Evolutionary conservation across 2,113 vertebrate genomes (phyloP).

Genomic region (Sander lucioperca): DNA sequence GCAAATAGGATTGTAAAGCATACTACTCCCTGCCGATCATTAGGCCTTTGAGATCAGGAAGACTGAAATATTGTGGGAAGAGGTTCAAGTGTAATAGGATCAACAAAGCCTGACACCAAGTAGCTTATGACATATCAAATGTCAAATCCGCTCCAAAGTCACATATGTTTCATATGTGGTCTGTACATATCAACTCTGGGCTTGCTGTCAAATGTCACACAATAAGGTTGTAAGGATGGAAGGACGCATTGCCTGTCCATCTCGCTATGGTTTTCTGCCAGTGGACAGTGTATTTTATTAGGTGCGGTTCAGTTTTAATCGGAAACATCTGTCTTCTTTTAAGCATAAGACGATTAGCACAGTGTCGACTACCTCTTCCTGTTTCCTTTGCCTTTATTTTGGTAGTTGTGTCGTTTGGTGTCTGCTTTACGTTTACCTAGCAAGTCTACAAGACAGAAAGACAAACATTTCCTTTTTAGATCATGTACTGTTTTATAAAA

Average conservation of each 20-base stretch:
- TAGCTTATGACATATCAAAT: constrained; percentile 52
- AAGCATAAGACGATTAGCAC: constrained; percentile 40
- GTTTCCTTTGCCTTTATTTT: no score
- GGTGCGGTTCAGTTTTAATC: constrained; percentile 25
- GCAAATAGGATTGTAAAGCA: constrained; percentile 73
- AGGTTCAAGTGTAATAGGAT: constrained; percentile 69
- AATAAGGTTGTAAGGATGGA: background rate
- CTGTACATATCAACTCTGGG: constrained; percentile 5
- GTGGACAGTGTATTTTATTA: constrained; percentile 22
- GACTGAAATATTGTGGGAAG: constrained; percentile 51
- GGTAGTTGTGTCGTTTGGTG: no score
- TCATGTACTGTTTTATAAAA: background rate
- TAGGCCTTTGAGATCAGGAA: constrained; percentile 49
- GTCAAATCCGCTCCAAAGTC: constrained; percentile 42
- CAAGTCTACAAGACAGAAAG: background rate
- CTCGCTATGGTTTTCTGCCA: background rate
- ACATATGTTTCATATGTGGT: constrained; percentile 28
- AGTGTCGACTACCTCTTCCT: constrained; percentile 2
- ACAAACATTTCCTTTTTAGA: constrained; percentile 3
- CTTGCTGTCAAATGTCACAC: background rate
- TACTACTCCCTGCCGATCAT: constrained; percentile 54
- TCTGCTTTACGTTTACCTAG: no score
- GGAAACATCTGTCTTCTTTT: constrained; percentile 42
- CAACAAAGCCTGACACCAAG: constrained; percentile 52
- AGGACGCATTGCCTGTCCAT: constrained; percentile 14